These are phyloP conservation scores for Helostoma temminkii DNA, from an alignment of 2,797 vertebrate genomes.

Conservation along the genomic window DNA sequence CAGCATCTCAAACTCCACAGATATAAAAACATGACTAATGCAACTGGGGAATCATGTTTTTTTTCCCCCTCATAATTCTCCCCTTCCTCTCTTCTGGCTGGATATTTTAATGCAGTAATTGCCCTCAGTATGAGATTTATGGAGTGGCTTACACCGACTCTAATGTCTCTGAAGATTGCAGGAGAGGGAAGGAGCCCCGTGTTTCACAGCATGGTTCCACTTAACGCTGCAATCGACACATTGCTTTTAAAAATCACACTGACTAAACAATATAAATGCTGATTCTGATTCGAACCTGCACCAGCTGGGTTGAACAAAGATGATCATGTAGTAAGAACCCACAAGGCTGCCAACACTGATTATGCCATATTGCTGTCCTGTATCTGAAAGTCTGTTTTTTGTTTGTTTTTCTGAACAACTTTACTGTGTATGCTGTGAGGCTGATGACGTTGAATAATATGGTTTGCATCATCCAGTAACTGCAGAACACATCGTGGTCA, in stretches of 20 bases:
- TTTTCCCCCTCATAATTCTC: conserved; percentile 5
- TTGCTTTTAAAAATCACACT: conserved; percentile 24
- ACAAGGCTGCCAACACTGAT: not conserved
- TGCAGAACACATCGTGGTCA: conserved; percentile 26
- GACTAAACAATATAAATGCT: conserved; percentile 35
- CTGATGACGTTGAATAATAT: conserved; percentile 17
- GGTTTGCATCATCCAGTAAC: conserved; percentile 25
- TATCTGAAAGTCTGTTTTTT: conserved; percentile 18
- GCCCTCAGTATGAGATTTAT: conserved; percentile 57
- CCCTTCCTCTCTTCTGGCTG: conserved; percentile 35
- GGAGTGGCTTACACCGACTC: conserved; percentile 40
- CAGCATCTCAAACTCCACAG: conserved; percentile 51
- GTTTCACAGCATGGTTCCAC: conserved; percentile 54
- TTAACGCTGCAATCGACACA: conserved; percentile 32
- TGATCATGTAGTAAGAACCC: not conserved
- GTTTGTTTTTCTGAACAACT: conserved; percentile 11
- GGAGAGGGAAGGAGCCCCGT: conserved; percentile 24
- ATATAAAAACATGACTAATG: conserved; percentile 62
- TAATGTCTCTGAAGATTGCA: conserved; percentile 39
- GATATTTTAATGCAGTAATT: conserved; percentile 53
- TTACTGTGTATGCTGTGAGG: not conserved
- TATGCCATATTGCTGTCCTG: not conserved
- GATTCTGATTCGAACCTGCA: conserved; percentile 3
- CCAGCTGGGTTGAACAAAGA: not conserved
- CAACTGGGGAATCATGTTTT: conserved; percentile 29